Evolutionary conservation across 1,140 invertebrate genomes (phyloP).

Genomic region (Bombus turneri): DNA sequence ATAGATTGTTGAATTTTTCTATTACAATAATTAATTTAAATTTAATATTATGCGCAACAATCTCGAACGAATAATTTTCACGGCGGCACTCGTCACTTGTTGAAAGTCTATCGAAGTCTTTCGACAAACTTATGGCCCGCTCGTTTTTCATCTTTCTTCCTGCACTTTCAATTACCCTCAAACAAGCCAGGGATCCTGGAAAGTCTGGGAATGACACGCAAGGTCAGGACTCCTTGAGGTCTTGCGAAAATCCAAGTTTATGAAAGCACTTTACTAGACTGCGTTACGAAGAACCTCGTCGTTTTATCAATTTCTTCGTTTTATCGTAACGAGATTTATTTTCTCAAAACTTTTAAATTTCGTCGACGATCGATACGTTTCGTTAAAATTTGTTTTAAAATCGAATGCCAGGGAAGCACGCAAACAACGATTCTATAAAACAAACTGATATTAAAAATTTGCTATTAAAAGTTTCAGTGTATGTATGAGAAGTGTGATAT

Average conservation of each 20-base stretch:
- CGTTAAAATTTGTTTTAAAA: neutral
- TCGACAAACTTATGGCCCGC: neutral
- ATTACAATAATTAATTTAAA: neutral
- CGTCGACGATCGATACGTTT: neutral
- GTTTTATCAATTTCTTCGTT: neutral
- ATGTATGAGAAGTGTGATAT: neutral
- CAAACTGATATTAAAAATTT: slow-evolving; percentile 12
- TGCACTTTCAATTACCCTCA: slow-evolving; percentile 10
- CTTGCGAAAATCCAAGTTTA: neutral
- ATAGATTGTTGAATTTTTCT: neutral
- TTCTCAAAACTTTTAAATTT: neutral
- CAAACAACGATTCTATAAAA: neutral
- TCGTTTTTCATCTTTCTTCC: neutral
- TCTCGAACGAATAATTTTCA: neutral
- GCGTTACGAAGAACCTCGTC: neutral
- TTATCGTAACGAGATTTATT: neutral
- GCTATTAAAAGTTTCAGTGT: neutral
- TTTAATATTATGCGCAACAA: neutral
- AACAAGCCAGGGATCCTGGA: neutral
- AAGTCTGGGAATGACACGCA: slow-evolving; percentile 20
- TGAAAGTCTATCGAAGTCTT: neutral
- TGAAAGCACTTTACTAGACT: neutral
- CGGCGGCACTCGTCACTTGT: too few species aligned
- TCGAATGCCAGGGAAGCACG: neutral
- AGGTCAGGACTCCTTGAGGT: neutral